These are phyloP conservation scores for Strongylocentrotus purpuratus DNA, from an alignment of 35 echinoderm and acorn worm genomes.

Conservation along the genomic window DNA sequence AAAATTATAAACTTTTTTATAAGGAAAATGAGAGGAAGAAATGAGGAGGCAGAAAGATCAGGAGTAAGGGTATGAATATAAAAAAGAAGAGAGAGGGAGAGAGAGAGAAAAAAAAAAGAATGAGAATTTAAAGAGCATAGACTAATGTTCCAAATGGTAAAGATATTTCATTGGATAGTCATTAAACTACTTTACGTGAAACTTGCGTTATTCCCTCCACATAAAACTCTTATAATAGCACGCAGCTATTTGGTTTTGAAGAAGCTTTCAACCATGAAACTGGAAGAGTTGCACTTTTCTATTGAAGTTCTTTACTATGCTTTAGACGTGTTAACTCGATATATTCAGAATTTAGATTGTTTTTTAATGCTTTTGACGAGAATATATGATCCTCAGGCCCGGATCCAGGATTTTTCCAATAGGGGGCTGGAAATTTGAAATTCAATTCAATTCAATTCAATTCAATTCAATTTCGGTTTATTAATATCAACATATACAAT, in stretches of 20 bases:
- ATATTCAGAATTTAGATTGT: background rate
- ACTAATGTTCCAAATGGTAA: background rate
- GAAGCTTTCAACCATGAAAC: background rate
- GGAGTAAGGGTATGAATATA: background rate
- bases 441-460: too few species aligned
- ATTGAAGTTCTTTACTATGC: background rate
- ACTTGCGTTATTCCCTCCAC: background rate
- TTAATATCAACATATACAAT: too few species aligned
- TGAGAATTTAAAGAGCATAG: too few species aligned
- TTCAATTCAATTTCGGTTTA: too few species aligned
- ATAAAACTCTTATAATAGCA: background rate
- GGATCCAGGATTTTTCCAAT: too few species aligned
- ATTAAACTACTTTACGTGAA: conserved; percentile 3
- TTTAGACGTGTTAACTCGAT: background rate
- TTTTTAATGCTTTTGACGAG: too few species aligned
- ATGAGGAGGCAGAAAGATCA: background rate
- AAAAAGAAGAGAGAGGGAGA: background rate
- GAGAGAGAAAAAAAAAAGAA: background rate
- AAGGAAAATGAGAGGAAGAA: too few species aligned
- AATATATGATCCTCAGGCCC: too few species aligned
- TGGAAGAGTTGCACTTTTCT: background rate
- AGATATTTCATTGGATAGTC: background rate
- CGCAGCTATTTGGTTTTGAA: background rate
- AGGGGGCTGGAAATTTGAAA: too few species aligned
- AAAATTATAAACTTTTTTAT: too few species aligned